Evolutionary conservation across 2,888 invertebrate species (phyloP), one percentile per base, ranked within the genome.

Genomic region (Sinhomidia bicolor): DNA sequence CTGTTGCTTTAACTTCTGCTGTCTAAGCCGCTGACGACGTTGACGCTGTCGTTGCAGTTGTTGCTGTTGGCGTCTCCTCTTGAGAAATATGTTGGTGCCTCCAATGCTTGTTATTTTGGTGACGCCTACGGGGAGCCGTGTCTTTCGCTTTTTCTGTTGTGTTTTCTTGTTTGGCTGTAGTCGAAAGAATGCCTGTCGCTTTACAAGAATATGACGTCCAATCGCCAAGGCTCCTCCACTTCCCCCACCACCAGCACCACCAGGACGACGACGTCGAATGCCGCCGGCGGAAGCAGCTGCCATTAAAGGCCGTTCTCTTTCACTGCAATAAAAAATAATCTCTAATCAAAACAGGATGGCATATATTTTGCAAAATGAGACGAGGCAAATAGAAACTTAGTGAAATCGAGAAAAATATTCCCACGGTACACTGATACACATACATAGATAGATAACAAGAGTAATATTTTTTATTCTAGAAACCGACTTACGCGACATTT

Each of bases 401-500:
- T 85, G 85, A 85, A 85, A 85, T 29, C 29, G 78, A 41, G 74
- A 29, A 32, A 60, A 20, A 41, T 51, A 47, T 85, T 85, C 85
- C 44, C 85, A 85, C 71, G 78, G 14, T 54, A n/a, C 54, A 54
- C 54, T n/a, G n/a, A n/a, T n/a, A n/a, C 12, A 57, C 26, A 29
- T 68, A 74, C 12, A 29, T 41, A 4, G 14, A 51, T 6, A 76
- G 17, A 36, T n/a, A 9, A 12, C 10, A 74, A n/a, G 44, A 29
- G 17, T 81, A 17, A 47, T 47, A 29, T n/a, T n/a, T n/a, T 81
- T 3, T 47, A 71, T 54, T 57, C 86, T 81, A 81, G 23, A 81
- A 86, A 86, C 51, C 74, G 47, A 91, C 91, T 91, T 90, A 92
- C 92, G 88, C 91, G 23, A 92, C 91, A 76, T 87, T 88, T 17